Conservation (phyloP, 2,888 invertebrate genomes). For the Acronicta leporina region DNA sequence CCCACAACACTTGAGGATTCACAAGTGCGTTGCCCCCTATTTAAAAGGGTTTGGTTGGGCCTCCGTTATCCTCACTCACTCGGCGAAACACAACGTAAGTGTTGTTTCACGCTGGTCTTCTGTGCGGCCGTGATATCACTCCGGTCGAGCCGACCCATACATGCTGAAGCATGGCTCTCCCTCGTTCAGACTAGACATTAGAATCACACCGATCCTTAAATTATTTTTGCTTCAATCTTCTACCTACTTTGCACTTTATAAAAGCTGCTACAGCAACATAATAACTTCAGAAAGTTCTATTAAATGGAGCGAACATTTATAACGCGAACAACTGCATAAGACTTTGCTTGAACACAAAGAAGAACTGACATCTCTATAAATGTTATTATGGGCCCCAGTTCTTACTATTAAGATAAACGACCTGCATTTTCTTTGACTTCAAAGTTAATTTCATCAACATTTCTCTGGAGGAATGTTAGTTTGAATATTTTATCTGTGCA, state of each 20-base stretch:
- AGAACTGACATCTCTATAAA: constrained; percentile 32
- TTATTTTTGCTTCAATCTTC: constrained; percentile 1
- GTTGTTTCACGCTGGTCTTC: too few species aligned
- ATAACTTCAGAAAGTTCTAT: constrained; percentile 41
- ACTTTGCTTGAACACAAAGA: constrained; percentile 38
- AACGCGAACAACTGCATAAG: constrained; percentile 43
- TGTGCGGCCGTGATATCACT: too few species aligned
- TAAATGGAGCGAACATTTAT: constrained; percentile 38
- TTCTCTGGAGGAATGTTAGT: neutral
- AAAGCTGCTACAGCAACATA: constrained; percentile 16
- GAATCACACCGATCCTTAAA: neutral
- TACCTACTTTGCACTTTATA: constrained; percentile 7
- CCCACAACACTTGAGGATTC: too few species aligned
- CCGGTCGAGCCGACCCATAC: too few species aligned
- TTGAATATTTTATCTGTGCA: neutral
- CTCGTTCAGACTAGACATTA: too few species aligned
- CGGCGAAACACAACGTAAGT: too few species aligned
- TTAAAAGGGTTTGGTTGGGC: too few species aligned
- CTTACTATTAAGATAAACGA: constrained; percentile 15
- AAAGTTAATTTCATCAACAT: neutral
- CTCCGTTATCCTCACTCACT: too few species aligned
- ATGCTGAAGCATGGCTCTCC: too few species aligned
- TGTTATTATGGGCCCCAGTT: constrained; percentile 26
- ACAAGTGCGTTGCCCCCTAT: too few species aligned
- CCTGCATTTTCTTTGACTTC: constrained; percentile 10